A percentile compares a stretch with the other conserved stretches of the same genome.
phyloP scores from a whole-genome alignment of 2,113 vertebrate species.

The Plectropomus leopardus region DNA sequence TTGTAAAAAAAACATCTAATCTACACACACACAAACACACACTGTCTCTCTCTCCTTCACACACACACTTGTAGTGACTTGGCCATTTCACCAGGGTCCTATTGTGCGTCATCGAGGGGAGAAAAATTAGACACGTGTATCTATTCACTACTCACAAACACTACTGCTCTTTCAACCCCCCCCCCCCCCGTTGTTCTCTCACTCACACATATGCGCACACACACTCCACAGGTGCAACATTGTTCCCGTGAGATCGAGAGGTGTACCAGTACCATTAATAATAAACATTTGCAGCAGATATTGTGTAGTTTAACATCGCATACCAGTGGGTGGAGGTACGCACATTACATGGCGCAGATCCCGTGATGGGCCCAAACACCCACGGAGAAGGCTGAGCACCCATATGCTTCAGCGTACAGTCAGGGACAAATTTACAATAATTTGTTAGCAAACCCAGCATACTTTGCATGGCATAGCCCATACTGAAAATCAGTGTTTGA shows the following conservation, averaged over 20 bases:
- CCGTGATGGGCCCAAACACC: no score
- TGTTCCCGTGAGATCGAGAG: slow-evolving; percentile 27
- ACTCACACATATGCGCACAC: slow-evolving; percentile 6
- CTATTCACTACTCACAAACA: slow-evolving; percentile 42
- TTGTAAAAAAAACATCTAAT: slow-evolving; percentile 46
- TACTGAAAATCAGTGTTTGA: no score
- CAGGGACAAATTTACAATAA: no score
- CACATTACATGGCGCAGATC: neutral
- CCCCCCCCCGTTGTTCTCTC: neutral
- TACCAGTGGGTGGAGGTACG: neutral
- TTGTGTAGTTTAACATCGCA: neutral
- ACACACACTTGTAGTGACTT: slow-evolving; percentile 2
- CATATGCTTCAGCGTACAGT: no score
- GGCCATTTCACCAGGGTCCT: slow-evolving; percentile 57
- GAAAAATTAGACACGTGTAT: slow-evolving; percentile 50
- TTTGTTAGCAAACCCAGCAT: no score
- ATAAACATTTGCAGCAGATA: slow-evolving; percentile 27
- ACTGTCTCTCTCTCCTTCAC: neutral
- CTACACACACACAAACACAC: neutral
- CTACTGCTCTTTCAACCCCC: neutral
- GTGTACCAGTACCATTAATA: slow-evolving; percentile 4
- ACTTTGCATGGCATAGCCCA: neutral
- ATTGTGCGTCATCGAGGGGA: slow-evolving; percentile 67
- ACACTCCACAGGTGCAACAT: slow-evolving; percentile 36
- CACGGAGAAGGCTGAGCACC: no score